Base-by-base conservation (phyloP, 2,113 vertebrate species). In the Chamaea fasciata region DNA sequence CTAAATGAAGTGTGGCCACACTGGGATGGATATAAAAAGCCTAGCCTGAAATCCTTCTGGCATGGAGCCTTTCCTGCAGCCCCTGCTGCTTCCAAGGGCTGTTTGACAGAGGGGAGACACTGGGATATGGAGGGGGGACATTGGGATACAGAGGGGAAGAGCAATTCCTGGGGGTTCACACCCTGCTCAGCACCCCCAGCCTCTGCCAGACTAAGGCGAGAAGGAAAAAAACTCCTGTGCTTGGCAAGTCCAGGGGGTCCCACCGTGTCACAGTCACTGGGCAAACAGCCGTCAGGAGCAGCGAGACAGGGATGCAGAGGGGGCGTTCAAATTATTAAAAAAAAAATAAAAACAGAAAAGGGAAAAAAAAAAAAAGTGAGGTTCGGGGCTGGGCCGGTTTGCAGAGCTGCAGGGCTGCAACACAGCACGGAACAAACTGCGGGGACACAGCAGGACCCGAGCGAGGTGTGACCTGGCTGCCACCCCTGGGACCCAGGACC, bases 151-250 rank as follows among this genome's bases (percentile, higher is more conserved):
- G 18, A 7, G 39, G n/a, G 47, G 12, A 19, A 63, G 11, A 52
- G 20, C 8, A 5, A 1, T 27, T 84, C 70, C 62, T 17, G 31
- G 18, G 3, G 47, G 42, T 22, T 67, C 64, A 9, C 20, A 10
- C 42, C 4, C 1, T 27, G 35, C 39, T 33, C 37, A 46, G 73
- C 70, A 31, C 27, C 28, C 39, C 13, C 16, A 46, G 16, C 2
- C 16, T 57, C 71, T 19, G 23, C 39, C 9, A 5, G 27, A 2
- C 10, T 6, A 10, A 20, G 33, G 39, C 30, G 42, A 2, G 7
- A 0, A 2, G 33, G 49, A 46, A 41, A 75, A 65, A 0, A 70
- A 70, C 0, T 5, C 6, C 1, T 0, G 23, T 8, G 5, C 39
- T n/a, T 33, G 6, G 26, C 37, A 22, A 46, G 30, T 15, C 53